These are phyloP conservation scores for Chiloscyllium punctatum DNA, from an alignment of 2,797 vertebrate genomes.

Conservation along the genomic window DNA sequence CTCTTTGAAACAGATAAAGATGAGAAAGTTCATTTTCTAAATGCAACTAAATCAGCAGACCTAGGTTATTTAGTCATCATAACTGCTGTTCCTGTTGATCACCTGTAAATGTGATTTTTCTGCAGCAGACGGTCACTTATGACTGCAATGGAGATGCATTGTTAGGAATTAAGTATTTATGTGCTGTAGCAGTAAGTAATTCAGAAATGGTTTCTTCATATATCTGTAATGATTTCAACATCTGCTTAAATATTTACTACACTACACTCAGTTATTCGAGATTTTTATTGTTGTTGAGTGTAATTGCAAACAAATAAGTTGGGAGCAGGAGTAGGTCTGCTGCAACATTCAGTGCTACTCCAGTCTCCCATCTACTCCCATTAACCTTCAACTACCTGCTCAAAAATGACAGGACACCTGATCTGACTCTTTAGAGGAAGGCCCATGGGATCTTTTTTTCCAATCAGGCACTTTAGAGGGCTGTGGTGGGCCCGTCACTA, in stretches of 20 bases:
- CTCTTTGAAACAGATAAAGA: neutral
- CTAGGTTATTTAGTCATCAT: neutral
- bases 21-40: constrained; percentile 1
- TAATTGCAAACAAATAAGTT: too few species aligned
- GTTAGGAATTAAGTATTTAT: neutral
- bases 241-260: too few species aligned
- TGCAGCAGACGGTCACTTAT: neutral
- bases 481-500: too few species aligned
- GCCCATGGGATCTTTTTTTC: too few species aligned
- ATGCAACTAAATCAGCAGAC: neutral
- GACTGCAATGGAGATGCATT: neutral
- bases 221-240: neutral
- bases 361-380: too few species aligned
- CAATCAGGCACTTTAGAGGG: too few species aligned
- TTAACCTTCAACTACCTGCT: too few species aligned
- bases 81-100: neutral
- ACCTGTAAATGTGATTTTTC: neutral
- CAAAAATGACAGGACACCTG: too few species aligned
- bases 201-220: neutral
- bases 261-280: neutral
- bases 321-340: too few species aligned
- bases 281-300: too few species aligned
- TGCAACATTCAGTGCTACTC: too few species aligned
- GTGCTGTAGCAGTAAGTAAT: neutral
- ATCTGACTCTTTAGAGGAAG: too few species aligned